Evolutionary conservation across 35 echinoderm and acorn worm genomes (phyloP), one percentile per base, ranked within the genome.

Genomic region (Apostichopus parvimensis): DNA sequence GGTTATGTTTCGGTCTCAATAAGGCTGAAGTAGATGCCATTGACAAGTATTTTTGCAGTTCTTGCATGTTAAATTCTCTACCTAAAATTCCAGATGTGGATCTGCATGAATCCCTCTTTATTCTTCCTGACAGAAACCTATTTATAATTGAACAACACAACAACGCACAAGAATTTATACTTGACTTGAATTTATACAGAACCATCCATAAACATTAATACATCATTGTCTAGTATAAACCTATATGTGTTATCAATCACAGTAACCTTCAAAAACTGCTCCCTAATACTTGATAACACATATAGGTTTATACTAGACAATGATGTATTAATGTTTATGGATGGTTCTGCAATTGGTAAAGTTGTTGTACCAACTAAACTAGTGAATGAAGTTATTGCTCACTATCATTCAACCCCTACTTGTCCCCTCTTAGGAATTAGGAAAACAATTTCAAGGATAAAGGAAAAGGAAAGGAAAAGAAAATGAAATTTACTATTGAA

Each of bases 371-470:
- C 89, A n/a, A 53, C 53, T 45, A 52, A 9, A 57, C 28, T 91
- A 6, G 15, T 5, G 73, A 20, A 91, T 91, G 75, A 56, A 26
- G 75, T 91, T 28, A 91, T 91, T 23, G 14, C 28, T 7, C 70
- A 91, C 54, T 79, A 79, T 57, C 71, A 91, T 66, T 91, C 58
- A 17, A 68, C 86, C 25, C 86, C 65, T 26, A 88, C 86, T 9
- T 68, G 86, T 59, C 86, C 86, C 8, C 57, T 73, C 73, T 26
- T 88, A 8, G 59, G 57, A 45, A 72, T 88, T 45, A 4, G 57
- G 15, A 72, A 88, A 72, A 72, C 86, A 5, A 10, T 88, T 72
- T n/a, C 13, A 5, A 88, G 68, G 25, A 88, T 88, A 21, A 4
- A 28, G 14, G 86, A 88, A 88, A 88, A 88, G 76, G 76, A 25